Evolutionary conservation across 2,113 vertebrate species (phyloP), one percentile per base, ranked within the genome.

Genomic region (Apeltes quadracus): DNA sequence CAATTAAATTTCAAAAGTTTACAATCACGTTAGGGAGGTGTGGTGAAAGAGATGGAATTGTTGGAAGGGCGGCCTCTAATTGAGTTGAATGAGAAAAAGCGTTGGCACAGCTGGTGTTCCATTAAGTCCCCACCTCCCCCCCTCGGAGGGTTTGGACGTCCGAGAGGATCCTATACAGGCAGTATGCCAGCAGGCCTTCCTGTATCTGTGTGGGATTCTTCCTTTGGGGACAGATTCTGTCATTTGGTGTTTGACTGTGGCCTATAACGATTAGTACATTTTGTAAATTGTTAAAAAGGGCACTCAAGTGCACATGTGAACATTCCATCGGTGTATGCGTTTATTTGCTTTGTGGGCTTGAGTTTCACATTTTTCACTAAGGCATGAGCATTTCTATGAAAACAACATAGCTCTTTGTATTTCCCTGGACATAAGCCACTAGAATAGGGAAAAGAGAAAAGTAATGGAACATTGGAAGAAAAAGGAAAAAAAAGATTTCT

Each of bases 61-160:
- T 80, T 80, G 67, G 72, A 84, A 88, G 78, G 76, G 81, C 43
- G 79, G 87, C 86, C 86, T 84, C 78, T 92, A 91, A 92, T 88
- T 92, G 87, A 91, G 83, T 89, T 89, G 90, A 90, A 93, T 93
- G 90, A 92, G 84, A 86, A 92, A 92, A 87, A 84, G 82, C 86
- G 29, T 82, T 59, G 50, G 87, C 92, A 87, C 90, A 92, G 92
- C 90, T 92, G 91, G 91, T 89, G 90, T 88, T 92, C 87, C 84
- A 91, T 90, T 92, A 92, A 86, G 85, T 46, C 14, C 68, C 85
- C 48, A 14, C 70, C 85, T 12, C 50, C 5, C 43, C 89, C 89
- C 86, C 10, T 57, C 84, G 88, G 88, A 87, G 78, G 74, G 77
- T 80, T 87, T 78, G 62, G 61, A 80, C 72, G 79, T 86, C 79